Evolutionary conservation across 2,113 vertebrate genomes (phyloP).

Genomic region (Mesocricetus auratus): DNA sequence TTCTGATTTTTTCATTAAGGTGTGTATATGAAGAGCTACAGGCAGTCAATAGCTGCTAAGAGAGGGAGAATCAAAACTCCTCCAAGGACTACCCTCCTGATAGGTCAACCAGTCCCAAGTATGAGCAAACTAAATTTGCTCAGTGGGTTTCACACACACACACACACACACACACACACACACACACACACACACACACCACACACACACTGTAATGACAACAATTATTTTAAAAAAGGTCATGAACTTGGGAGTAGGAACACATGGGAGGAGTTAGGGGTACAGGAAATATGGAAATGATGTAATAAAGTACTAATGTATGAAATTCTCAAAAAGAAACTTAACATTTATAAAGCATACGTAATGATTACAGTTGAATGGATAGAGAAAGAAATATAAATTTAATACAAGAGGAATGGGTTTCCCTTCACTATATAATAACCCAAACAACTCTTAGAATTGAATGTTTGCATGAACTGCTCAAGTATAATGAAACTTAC

Average conservation of each 20-base stretch:
- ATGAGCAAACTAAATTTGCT: background rate
- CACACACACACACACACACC: background rate
- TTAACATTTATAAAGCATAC: background rate
- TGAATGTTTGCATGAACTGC: conserved; percentile 1
- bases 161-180: background rate
- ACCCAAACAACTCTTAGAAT: conserved; percentile 2
- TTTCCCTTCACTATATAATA: conserved; percentile 22
- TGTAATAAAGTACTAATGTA: background rate
- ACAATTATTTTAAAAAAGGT: background rate
- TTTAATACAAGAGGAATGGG: background rate
- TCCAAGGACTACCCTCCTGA: background rate
- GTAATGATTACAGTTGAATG: background rate
- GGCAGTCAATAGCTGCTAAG: background rate
- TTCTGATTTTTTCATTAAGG: background rate
- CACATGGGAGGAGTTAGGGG: background rate
- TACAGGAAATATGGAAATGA: background rate
- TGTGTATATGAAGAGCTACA: background rate
- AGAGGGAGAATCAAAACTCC: background rate
- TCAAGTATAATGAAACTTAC: background rate
- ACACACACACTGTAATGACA: background rate
- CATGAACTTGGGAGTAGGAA: background rate
- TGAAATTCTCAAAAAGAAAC: background rate
- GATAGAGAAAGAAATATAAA: background rate
- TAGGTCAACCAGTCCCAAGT: background rate
- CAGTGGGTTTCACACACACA: background rate